These are phyloP conservation scores for Porites lutea DNA, from an alignment of 64 coral and sea anemone genomes.

Conservation along the genomic window DNA sequence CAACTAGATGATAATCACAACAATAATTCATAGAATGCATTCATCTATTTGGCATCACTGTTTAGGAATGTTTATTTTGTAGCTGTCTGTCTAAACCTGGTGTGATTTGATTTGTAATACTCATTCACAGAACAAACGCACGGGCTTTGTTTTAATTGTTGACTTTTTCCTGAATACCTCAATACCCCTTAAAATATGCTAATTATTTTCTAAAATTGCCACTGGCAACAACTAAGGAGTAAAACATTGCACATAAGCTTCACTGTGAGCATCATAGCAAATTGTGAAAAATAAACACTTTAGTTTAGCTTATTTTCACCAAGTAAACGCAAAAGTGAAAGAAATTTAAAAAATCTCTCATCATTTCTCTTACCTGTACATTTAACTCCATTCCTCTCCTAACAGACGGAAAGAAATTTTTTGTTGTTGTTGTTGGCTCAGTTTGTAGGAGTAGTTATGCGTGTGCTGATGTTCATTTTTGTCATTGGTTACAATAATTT, in stretches of 20 bases:
- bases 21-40: background rate
- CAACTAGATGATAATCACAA: background rate
- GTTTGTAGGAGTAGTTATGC: no score
- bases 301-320: background rate
- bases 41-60: background rate
- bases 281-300: background rate
- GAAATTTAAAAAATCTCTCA: no score
- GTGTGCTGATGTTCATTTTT: no score
- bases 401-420: no score
- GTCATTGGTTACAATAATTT: no score
- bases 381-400: no score
- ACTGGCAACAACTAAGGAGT: background rate
- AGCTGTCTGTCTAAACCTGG: constrained; percentile 8
- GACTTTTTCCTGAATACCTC: constrained; percentile 8
- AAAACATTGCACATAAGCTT: no score
- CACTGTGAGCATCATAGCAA: no score
- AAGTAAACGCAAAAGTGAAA: no score
- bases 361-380: no score
- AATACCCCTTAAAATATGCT: background rate
- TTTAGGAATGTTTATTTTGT: constrained; percentile 41
- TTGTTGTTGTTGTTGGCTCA: no score
- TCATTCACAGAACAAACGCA: constrained; percentile 4
- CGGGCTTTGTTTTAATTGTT: constrained; percentile 13
- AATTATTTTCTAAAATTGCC: background rate
- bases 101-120: constrained; percentile 22